Conservation (phyloP, 2,888 invertebrate genomes). For the Drosophila cracens region DNA sequence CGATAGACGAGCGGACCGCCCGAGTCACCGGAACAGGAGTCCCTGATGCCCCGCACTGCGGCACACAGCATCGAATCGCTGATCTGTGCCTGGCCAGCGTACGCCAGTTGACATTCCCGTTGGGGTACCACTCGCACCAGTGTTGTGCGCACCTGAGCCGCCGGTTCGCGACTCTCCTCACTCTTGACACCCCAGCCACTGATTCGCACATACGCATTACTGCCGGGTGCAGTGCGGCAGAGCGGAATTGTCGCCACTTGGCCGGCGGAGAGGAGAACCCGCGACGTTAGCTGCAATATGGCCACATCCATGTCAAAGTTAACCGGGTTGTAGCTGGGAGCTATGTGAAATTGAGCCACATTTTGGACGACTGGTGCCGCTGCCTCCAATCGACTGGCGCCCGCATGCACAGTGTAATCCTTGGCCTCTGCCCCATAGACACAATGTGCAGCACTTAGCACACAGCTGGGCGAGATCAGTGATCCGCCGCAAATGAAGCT, state of each 20-base stretch:
- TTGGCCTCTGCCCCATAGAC: slow-evolving; percentile 54
- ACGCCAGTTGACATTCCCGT: slow-evolving; percentile 59
- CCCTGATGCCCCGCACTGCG: slow-evolving; percentile 68
- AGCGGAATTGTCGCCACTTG: slow-evolving; percentile 64
- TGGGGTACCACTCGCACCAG: slow-evolving; percentile 64
- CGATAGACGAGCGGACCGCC: slow-evolving; percentile 82
- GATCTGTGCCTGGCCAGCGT: slow-evolving; percentile 63
- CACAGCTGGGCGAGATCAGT: slow-evolving; percentile 67
- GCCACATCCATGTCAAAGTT: slow-evolving; percentile 82
- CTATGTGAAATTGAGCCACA: slow-evolving; percentile 47
- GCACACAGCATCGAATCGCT: slow-evolving; percentile 83
- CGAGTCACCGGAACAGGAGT: slow-evolving; percentile 83
- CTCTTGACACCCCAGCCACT: slow-evolving; percentile 81
- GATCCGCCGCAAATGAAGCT: slow-evolving; percentile 82
- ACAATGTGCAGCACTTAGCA: slow-evolving; percentile 83
- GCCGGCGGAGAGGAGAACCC: slow-evolving; percentile 20
- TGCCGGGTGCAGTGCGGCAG: slow-evolving; percentile 54
- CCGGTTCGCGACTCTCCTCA: slow-evolving; percentile 59
- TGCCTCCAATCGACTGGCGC: slow-evolving; percentile 66
- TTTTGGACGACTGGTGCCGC: slow-evolving; percentile 47
- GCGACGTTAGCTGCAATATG: slow-evolving; percentile 58
- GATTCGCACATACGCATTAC: slow-evolving; percentile 67
- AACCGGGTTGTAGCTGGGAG: slow-evolving; percentile 45
- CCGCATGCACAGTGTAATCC: slow-evolving; percentile 70
- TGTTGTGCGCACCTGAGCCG: slow-evolving; percentile 73